phyloP scores from a whole-genome alignment of 2,113 vertebrate genomes.

The Galeopterus variegatus region DNA sequence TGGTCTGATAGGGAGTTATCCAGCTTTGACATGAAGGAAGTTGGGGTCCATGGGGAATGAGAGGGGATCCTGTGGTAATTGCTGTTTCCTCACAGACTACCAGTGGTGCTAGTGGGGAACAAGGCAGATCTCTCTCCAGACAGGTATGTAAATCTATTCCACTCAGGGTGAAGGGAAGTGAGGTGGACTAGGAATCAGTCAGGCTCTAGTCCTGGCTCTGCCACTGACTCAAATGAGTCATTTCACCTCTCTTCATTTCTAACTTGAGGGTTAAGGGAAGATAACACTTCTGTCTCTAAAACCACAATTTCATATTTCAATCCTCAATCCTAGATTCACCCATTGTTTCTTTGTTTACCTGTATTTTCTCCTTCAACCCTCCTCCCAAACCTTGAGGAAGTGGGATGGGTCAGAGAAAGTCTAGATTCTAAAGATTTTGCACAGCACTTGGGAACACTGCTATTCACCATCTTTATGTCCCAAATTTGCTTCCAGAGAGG shows the following conservation, averaged over 20 bases:
- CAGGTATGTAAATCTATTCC: conserved; percentile 86
- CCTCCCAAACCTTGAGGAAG: not conserved
- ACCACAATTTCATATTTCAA: not conserved
- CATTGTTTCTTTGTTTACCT: conserved; percentile 30
- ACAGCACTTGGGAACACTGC: not conserved
- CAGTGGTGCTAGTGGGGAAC: conserved; percentile 94
- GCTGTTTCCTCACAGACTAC: conserved; percentile 87
- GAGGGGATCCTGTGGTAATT: not conserved
- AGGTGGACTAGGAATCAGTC: not conserved
- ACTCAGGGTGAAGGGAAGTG: not conserved
- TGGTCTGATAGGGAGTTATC: not conserved
- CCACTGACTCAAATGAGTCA: conserved; percentile 33
- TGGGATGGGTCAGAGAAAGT: conserved; percentile 1
- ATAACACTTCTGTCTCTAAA: conserved; percentile 22
- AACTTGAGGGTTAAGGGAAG: conserved; percentile 10
- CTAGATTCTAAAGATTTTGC: conserved; percentile 47
- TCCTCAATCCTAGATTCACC: not conserved
- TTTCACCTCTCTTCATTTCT: conserved; percentile 45
- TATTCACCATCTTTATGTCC: not conserved
- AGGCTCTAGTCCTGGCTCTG: not conserved
- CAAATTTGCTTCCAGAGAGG: conserved; percentile 76
- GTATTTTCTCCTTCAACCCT: conserved; percentile 24
- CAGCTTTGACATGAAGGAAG: not conserved
- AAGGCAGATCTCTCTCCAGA: conserved; percentile 94
- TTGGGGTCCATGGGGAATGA: not conserved